Percentiles rank a stretch among this genome's conserved stretches.
Conservation (phyloP, 2,113 vertebrate species). For the Galemys pyrenaicus region DNA sequence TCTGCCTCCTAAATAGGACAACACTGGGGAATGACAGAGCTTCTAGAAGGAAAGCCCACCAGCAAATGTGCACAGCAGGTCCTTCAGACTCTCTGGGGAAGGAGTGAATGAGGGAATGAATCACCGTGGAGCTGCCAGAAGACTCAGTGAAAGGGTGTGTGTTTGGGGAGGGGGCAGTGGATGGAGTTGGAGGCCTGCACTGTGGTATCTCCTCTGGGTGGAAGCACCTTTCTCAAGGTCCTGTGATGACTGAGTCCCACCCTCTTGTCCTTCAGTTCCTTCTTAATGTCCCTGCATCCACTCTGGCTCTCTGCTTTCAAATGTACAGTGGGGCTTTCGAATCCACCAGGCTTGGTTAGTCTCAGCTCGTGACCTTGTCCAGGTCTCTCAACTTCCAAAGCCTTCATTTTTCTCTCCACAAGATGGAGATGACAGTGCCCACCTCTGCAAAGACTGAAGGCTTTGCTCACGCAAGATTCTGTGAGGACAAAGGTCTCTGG, state of each 20-base stretch:
- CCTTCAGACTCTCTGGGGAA: too few species aligned
- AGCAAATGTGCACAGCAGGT: accelerated
- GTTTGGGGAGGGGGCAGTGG: neutral
- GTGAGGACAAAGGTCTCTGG: neutral
- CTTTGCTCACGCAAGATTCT: accelerated
- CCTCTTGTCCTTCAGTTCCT: too few species aligned
- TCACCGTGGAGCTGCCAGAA: accelerated
- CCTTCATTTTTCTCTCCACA: neutral
- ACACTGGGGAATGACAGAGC: neutral
- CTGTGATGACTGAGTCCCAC: accelerated
- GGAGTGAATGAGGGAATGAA: too few species aligned
- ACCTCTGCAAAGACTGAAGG: neutral
- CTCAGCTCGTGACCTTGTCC: neutral
- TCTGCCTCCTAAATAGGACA: neutral
- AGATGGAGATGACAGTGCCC: neutral
- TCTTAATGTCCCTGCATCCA: neutral
- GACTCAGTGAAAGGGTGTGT: neutral
- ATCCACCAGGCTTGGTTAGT: neutral
- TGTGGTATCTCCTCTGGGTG: accelerated
- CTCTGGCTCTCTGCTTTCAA: neutral
- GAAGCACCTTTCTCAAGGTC: neutral
- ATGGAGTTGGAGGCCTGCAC: too few species aligned
- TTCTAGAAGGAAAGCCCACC: too few species aligned
- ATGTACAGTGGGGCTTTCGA: neutral
- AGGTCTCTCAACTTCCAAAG: neutral